Evolutionary conservation across 2,888 invertebrate species (phyloP).

Genomic region (Lithophane socia): DNA sequence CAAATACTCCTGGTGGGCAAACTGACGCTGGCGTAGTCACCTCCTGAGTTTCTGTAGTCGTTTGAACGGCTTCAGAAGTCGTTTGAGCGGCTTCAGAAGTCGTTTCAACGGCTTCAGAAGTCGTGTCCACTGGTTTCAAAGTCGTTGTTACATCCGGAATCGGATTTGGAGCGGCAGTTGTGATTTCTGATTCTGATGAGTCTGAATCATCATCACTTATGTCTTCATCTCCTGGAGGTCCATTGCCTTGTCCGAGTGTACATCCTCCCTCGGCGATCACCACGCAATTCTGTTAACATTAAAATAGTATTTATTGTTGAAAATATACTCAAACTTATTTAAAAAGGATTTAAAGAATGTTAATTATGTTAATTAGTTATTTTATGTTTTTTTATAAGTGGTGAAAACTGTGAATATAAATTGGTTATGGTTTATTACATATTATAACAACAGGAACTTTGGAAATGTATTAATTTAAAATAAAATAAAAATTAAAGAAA

Average conservation of each 20-base stretch:
- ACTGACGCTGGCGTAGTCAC: constrained; percentile 35
- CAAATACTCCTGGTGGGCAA: constrained; percentile 66
- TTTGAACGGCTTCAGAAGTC: constrained; percentile 2
- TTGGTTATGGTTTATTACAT: too few relatives aligned
- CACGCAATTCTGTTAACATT: constrained; percentile 18
- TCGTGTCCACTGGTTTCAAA: constrained; percentile 5
- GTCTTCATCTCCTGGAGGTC: neutral
- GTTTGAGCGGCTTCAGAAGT: constrained; percentile 53
- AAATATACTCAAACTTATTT: too few relatives aligned
- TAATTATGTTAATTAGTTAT: too few relatives aligned
- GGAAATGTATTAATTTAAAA: too few relatives aligned
- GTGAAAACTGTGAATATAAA: too few relatives aligned
- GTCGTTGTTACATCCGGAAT: neutral
- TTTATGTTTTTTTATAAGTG: too few relatives aligned
- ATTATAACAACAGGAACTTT: too few relatives aligned
- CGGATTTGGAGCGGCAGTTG: neutral
- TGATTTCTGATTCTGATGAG: neutral
- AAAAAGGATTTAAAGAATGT: too few relatives aligned
- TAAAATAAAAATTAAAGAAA: too few relatives aligned
- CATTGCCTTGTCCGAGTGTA: constrained; percentile 12
- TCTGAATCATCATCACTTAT: neutral
- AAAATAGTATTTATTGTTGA: neutral
- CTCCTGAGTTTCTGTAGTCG: neutral
- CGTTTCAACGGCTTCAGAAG: constrained; percentile 52
- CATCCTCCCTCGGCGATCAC: constrained; percentile 37